Base-by-base conservation (phyloP, 2,797 vertebrate species). In the Myotis pilosus region DNA sequence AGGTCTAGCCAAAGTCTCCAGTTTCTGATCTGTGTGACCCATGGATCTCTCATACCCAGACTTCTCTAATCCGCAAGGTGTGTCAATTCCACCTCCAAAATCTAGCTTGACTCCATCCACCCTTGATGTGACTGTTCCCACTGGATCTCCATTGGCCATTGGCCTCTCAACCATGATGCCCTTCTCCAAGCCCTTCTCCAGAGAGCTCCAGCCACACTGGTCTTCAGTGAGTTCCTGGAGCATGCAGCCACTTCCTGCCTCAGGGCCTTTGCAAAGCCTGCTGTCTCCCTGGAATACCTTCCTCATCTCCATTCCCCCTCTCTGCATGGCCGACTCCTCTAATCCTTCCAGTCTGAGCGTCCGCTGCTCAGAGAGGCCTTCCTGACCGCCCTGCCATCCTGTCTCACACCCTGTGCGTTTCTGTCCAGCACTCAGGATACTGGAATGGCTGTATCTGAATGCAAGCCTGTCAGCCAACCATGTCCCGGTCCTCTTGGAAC, bases 181-280 rank as follows among this genome's bases (percentile, higher is more conserved):
- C 6, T 79, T 44, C 30, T 69, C 41, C 13, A 23, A 1, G 36
- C 57, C 47, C 2, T 55, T 64, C 8, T 60, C 66, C 57, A n/a
- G 49, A 57, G 25, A 62, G 79, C 44, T 38, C 11, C 5, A 2
- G 44, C 53, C 30, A 41, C 30, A 8, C 8, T 17, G 64, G 10
- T 64, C 53, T 47, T 62, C 72, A 33, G 0, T 47, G 74, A 38
- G 17, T 68, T 85, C 36, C 79, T 12, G 7, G 41, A 88, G 16
- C 47, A 17, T 2, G 19, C 1, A 47, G 30, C 33, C 1, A 6
- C 62, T 55, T 66, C 36, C 82, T 84, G 72, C 33, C 91, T 33
- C 80, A 53, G 89, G 88, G 36, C 80, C 68, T 94, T 91, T 91
- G 64, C 85, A 60, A 49, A 1, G 57, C 19, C n/a, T 60, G 16